Evolutionary conservation across 2,113 vertebrate species (phyloP), one percentile per base, ranked within the genome.

Genomic region (Motacilla alba): DNA sequence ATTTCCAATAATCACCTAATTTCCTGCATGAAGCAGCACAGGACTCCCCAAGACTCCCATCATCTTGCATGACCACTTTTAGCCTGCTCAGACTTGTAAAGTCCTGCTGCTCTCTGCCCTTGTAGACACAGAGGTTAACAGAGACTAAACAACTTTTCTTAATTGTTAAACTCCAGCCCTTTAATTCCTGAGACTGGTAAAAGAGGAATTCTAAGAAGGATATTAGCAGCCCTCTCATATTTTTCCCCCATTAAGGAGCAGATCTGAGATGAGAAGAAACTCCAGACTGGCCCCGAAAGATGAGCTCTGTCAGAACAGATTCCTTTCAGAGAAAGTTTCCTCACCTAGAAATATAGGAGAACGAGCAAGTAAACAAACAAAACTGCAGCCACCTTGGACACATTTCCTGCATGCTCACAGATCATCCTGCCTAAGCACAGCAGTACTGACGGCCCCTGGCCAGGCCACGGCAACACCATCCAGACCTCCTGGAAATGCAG

Each of bases 1-100:
- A 78, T 94, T 90, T 93, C 85, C 44, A 93, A 68, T 93, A 96
- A 95, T 91, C 85, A 75, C 90, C 49, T 90, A 80, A 96, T 96
- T 96, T 96, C 82, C 82, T 69, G 95, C 96, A 90, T 96, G 95
- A 93, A 52, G 72, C 31, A 2, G 63, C 93, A 93, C 87, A 93
- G 89, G 94, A 50, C 0, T 5, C 84, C 95, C 82, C 91, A 70
- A 87, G 94, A 90, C 85, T 55, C 90, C 27, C 85, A 90, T 97
- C 72, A 75, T 10, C 93, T 95, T n/a, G 64, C 93, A 83, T 92
- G 79, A 77, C 20, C 85, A 96, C 94, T 70, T 83, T 53, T 30
- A 80, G 75, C 6, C 6, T 10, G 1, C 87, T 95, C 75, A 86
- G 72, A 75, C 56, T 75, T 59, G 68, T 26, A 28, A 85, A 95